Percentiles rank a stretch among this genome's conserved stretches.
phyloP scores from a whole-genome alignment of 2,113 vertebrate genomes.

The Hystrix cristata region DNA sequence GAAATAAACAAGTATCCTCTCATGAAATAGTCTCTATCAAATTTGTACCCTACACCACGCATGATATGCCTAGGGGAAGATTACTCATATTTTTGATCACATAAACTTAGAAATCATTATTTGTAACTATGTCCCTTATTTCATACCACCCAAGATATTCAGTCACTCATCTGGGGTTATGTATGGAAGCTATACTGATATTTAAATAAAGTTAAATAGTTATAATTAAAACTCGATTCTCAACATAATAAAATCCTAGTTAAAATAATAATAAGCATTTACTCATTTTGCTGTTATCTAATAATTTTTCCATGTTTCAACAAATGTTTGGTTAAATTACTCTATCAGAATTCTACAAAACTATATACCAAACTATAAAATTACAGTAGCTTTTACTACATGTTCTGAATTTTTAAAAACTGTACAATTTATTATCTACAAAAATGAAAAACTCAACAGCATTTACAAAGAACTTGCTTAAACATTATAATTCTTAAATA shows the following conservation, averaged over 20 bases:
- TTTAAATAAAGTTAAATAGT: constrained; percentile 61
- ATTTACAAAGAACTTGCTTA: constrained; percentile 58
- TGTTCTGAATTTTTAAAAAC: constrained; percentile 60
- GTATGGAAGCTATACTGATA: constrained; percentile 42
- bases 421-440: constrained; percentile 14
- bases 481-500: constrained; percentile 46
- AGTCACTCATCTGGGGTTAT: not conserved
- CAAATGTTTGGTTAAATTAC: constrained; percentile 40
- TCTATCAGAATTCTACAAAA: constrained; percentile 51
- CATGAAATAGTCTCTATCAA: constrained; percentile 20
- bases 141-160: constrained; percentile 58
- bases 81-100: constrained; percentile 48
- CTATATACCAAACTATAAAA: constrained; percentile 42
- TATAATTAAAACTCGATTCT: constrained; percentile 16
- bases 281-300: constrained; percentile 25
- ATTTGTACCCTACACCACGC: constrained; percentile 43
- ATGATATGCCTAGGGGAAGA: not conserved
- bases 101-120: constrained; percentile 62
- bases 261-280: constrained; percentile 48
- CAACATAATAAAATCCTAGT: not conserved
- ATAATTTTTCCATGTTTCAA: constrained; percentile 30
- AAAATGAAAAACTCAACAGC: constrained; percentile 63
- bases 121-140: constrained; percentile 43
- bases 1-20: constrained; percentile 30
- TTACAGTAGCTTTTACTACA: not conserved